Conservation (phyloP, 2,113 vertebrate species). For the Rhea americana region DNA sequence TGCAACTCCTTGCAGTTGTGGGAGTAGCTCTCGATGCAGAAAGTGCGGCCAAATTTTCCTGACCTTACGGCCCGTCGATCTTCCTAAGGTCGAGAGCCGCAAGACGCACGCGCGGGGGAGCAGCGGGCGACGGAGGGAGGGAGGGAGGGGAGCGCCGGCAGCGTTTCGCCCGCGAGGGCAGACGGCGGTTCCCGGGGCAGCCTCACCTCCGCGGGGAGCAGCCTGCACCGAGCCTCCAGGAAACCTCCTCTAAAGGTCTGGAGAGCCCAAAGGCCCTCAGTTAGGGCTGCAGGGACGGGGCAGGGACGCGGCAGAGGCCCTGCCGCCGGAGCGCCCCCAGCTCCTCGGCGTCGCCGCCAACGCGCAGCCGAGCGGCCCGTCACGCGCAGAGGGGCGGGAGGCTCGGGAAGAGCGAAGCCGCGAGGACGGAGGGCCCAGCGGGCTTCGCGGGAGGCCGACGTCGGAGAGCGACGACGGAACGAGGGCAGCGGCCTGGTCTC, state of each 20-base stretch:
- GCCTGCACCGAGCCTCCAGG: fast-evolving
- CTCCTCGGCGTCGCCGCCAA: fast-evolving
- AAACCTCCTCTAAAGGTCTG: not conserved
- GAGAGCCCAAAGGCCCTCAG: not conserved
- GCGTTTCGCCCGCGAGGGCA: fast-evolving
- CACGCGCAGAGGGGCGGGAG: not conserved
- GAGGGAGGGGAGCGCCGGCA: not conserved
- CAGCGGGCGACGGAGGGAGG: not conserved
- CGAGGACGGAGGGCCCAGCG: not conserved
- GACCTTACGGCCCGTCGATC: not conserved
- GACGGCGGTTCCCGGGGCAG: not conserved
- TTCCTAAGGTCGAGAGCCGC: not conserved
- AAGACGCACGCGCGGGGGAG: not conserved
- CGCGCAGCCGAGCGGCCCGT: fast-evolving
- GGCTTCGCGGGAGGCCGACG: not conserved
- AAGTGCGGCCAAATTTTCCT: not conserved
- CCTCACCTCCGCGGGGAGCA: fast-evolving
- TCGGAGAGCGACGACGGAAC: conserved; percentile 24
- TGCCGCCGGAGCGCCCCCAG: not conserved
- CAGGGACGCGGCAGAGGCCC: not conserved
- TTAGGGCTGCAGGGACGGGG: not conserved
- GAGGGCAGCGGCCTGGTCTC: conserved; percentile 1
- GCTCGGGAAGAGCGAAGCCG: not conserved
- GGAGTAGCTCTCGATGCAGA: not conserved
- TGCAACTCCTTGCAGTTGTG: not conserved